Evolutionary conservation across 2,888 invertebrate species (phyloP), one percentile per base, ranked within the genome.

Genomic region (Eurytoma adleriae): DNA sequence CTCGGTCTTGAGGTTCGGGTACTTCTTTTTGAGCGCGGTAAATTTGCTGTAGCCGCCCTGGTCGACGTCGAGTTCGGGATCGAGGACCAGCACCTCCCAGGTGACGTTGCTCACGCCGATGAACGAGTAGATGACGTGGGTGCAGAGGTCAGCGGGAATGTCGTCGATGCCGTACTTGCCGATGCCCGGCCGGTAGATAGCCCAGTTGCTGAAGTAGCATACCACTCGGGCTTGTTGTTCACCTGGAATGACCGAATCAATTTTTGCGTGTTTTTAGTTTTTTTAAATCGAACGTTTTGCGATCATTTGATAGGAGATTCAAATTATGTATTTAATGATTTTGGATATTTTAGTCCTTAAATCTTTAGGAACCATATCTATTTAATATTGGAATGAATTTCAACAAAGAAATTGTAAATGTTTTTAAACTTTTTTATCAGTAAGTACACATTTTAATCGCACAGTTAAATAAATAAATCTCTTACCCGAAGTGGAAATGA

Each of bases 111-210:
- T 93, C 82, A 97, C 95, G 0, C 97, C 97, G 84, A 97, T 95
- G 91, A 97, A 97, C 2, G 97, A 96, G 91, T 97, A 97, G 72
- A 97, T 94, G 66, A 97, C 90, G 89, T 97, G 97, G 0, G 97
- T 97, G 89, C 97, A 97, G 82, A 96, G 91, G 82, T 96, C 94
- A 0, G 94, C 95, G 0, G 97, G 97, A 69, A 97, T 93, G 89
- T 97, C 96, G 75, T 96, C 95, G 83, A 97, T 94, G n/a, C 93
- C 94, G 88, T 97, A 97, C 52, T 94, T 93, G 0, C 97, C 97
- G 13, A 95, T 91, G 3, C 95, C 96, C 0, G 96, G 96, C 56
- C 97, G 93, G 91, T 96, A 96, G 75, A 96, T 93, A 13, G 97
- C 97, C 97, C 96, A 96, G 90, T 96, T 96, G 88, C 95, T 95